phyloP scores from a whole-genome alignment of 2,113 vertebrate genomes.

The Prinia subflava region DNA sequence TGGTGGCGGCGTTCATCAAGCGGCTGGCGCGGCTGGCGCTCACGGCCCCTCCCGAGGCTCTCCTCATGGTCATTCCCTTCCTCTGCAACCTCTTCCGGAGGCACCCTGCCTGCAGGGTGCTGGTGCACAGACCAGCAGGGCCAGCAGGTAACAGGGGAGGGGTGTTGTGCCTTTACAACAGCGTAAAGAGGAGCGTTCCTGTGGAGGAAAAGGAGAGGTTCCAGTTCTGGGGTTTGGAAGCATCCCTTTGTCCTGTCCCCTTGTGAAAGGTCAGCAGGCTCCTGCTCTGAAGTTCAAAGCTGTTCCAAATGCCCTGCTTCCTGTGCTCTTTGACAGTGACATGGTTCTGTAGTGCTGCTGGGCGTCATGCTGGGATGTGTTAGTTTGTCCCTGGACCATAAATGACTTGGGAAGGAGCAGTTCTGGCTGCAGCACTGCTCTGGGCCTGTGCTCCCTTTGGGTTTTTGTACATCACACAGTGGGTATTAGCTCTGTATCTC shows the following conservation, averaged over 20 bases:
- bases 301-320: neutral
- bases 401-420: neutral
- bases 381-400: neutral
- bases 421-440: neutral
- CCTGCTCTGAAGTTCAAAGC: neutral
- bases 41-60: constrained; percentile 83
- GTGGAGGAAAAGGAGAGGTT: neutral
- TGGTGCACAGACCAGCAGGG: constrained; percentile 81
- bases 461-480: rapidly evolving
- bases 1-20: constrained; percentile 93
- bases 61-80: constrained; percentile 89
- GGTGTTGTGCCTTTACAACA: rapidly evolving
- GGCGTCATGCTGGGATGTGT: neutral
- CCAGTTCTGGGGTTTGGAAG: neutral
- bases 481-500: neutral
- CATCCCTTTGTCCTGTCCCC: neutral
- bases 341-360: neutral
- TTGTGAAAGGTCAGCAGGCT: neutral
- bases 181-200: neutral
- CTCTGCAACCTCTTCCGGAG: constrained; percentile 91
- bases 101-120: constrained; percentile 85
- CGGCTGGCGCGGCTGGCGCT: constrained; percentile 87
- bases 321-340: neutral
- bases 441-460: neutral
- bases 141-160: neutral